Evolutionary conservation across 2,888 invertebrate genomes (phyloP).

Genomic region (Nymphalis urticae): DNA sequence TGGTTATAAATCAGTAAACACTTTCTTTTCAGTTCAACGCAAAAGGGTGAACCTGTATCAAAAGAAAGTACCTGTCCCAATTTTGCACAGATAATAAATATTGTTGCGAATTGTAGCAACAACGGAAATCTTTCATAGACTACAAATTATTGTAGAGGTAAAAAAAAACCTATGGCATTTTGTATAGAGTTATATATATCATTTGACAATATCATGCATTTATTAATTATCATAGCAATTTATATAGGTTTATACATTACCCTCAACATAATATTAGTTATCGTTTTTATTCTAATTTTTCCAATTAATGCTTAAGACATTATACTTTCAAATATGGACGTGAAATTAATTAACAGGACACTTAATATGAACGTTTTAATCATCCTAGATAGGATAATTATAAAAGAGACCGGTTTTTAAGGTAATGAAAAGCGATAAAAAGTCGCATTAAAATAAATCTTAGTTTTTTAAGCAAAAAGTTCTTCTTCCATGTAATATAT

Average conservation of each 20-base stretch:
- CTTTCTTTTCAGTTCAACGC: constrained; percentile 56
- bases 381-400: background rate
- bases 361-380: background rate
- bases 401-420: background rate
- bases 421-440: background rate
- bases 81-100: constrained; percentile 50
- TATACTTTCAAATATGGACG: background rate
- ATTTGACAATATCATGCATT: too few species aligned
- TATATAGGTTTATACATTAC: too few species aligned
- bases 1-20: constrained; percentile 72
- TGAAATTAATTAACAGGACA: background rate
- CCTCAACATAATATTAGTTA: too few species aligned
- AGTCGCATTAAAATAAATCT: background rate
- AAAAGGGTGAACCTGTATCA: constrained; percentile 41
- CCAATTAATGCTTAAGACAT: too few species aligned
- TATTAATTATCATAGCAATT: too few species aligned
- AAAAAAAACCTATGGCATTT: background rate
- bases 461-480: background rate
- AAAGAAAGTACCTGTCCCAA: constrained; percentile 67
- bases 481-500: background rate
- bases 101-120: background rate
- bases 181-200: too few species aligned
- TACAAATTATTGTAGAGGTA: background rate
- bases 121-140: background rate
- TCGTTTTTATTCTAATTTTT: too few species aligned